phyloP scores from a whole-genome alignment of 2,888 invertebrate genomes.

The Polymixis flavicincta region DNA sequence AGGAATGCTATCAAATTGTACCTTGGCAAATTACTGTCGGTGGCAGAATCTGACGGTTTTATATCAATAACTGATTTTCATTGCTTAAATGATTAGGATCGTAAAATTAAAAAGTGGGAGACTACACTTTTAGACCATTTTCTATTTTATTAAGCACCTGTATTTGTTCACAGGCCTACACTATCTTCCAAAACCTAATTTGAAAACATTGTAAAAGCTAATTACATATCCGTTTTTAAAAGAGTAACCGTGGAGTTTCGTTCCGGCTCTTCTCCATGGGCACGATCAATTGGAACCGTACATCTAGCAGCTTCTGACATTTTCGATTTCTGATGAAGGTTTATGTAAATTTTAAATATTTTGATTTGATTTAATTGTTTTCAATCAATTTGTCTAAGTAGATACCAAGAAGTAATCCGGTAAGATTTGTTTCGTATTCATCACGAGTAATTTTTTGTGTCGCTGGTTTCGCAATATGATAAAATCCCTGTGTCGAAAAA shows the following conservation, averaged over 20 bases:
- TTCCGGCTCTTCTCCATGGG: too few relatives aligned
- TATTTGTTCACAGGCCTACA: too few relatives aligned
- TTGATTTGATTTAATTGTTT: neutral
- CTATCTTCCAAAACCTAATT: too few relatives aligned
- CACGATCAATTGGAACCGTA: too few relatives aligned
- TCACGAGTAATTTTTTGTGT: slow-evolving; percentile 52
- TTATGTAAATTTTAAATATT: too few relatives aligned
- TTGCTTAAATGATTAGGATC: neutral
- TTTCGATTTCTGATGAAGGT: too few relatives aligned
- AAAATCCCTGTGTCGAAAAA: slow-evolving; percentile 42
- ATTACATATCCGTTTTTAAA: too few relatives aligned
- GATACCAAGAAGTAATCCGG: slow-evolving; percentile 18
- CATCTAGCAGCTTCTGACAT: too few relatives aligned
- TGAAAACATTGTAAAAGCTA: too few relatives aligned
- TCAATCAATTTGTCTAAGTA: slow-evolving; percentile 8
- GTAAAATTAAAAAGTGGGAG: neutral
- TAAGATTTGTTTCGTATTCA: slow-evolving; percentile 41
- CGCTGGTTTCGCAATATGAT: slow-evolving; percentile 49
- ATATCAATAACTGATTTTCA: slow-evolving; percentile 15
- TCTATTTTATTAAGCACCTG: too few relatives aligned
- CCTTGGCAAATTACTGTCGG: slow-evolving; percentile 21
- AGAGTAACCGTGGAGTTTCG: too few relatives aligned
- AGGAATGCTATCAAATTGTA: slow-evolving; percentile 35
- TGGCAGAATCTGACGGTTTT: slow-evolving; percentile 8
- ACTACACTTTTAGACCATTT: too few relatives aligned